A percentile compares a stretch with the other conserved stretches of the same genome.
These are phyloP conservation scores for Calosoma granatense DNA, from an alignment of 1,140 invertebrate genomes.

Conservation along the genomic window DNA sequence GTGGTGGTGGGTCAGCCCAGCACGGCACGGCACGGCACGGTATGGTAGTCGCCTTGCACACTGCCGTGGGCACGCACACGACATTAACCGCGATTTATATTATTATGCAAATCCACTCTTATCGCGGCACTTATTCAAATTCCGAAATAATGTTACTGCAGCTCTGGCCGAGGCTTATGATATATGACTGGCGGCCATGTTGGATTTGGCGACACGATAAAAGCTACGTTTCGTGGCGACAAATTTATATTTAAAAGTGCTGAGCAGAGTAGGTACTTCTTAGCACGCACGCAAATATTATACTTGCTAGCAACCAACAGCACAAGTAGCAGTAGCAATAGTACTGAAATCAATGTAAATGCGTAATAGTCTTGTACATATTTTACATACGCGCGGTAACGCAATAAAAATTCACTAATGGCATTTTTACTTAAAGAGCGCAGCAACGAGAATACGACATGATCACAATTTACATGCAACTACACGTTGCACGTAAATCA, in stretches of 20 bases:
- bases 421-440: no score
- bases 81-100: conserved; percentile 39
- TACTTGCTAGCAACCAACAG: no score
- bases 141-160: conserved; percentile 34
- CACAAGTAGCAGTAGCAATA: no score
- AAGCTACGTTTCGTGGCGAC: conserved; percentile 14
- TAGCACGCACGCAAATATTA: no score
- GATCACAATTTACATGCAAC: no score
- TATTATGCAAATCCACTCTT: conserved; percentile 36
- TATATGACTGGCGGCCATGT: conserved; percentile 32
- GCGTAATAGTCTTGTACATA: no score
- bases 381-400: no score
- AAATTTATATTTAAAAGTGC: conserved; percentile 7
- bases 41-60: not conserved
- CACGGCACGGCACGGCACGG: not conserved
- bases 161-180: conserved; percentile 30
- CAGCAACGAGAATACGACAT: no score
- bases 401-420: no score
- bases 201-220: conserved; percentile 23
- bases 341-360: no score
- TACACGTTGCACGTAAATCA: no score
- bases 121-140: conserved; percentile 34
- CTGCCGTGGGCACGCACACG: conserved; percentile 31
- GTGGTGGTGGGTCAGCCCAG: not conserved
- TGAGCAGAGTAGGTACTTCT: not conserved